These are phyloP conservation scores for Upupa epops DNA, from an alignment of 2,113 vertebrate species.

Conservation along the genomic window DNA sequence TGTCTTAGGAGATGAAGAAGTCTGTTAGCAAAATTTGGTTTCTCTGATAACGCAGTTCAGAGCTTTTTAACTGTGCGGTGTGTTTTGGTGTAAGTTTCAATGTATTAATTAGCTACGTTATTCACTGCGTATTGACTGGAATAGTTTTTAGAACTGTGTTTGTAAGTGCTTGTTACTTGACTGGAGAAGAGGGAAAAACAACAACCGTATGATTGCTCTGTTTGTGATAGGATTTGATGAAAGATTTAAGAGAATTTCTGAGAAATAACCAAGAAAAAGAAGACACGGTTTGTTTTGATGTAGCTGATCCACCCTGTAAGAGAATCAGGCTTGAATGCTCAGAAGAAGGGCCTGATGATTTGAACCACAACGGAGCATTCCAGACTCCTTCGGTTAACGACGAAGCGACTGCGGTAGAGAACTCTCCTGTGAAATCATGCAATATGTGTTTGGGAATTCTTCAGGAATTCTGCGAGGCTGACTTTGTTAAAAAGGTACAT, in stretches of 20 bases:
- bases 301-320: constrained; percentile 81
- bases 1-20: background rate
- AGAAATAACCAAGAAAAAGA: constrained; percentile 16
- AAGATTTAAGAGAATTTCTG: constrained; percentile 80
- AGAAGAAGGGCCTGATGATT: background rate
- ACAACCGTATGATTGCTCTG: background rate
- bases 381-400: background rate
- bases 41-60: background rate
- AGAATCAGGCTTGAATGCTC: constrained; percentile 75
- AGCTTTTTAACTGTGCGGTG: background rate
- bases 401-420: background rate
- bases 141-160: background rate
- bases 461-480: constrained; percentile 82
- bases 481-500: constrained; percentile 84
- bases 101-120: background rate
- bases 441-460: constrained; percentile 90
- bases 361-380: constrained; percentile 37
- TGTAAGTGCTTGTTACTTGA: background rate
- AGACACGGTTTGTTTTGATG: constrained; percentile 11
- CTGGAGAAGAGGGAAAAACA: background rate
- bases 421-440: constrained; percentile 68
- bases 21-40: background rate
- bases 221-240: constrained; percentile 77
- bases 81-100: background rate
- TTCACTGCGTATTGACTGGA: background rate